phyloP scores from a whole-genome alignment of 2,888 invertebrate species.

The Rhorus exstirpatorius region DNA sequence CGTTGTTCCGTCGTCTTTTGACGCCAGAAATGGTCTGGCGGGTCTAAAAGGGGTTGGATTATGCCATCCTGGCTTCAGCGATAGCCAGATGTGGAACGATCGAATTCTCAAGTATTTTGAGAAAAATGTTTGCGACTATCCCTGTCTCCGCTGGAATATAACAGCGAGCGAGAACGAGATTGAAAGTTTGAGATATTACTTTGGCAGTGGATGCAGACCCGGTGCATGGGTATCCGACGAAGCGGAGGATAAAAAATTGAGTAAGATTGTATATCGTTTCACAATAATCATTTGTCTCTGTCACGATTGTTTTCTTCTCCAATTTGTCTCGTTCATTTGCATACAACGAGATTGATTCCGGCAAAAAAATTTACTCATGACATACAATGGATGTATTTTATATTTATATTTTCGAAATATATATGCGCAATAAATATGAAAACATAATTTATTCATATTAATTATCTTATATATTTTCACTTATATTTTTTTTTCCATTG shows the following conservation, averaged over 20 bases:
- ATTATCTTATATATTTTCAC: no score
- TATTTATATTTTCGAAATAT: no score
- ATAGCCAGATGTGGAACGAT: constrained; percentile 88
- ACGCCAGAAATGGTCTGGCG: constrained; percentile 81
- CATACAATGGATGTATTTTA: no score
- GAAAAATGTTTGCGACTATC: constrained; percentile 84
- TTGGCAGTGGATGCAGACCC: constrained; percentile 91
- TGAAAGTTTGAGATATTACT: constrained; percentile 88
- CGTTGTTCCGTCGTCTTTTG: constrained; percentile 87
- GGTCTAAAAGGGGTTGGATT: constrained; percentile 87
- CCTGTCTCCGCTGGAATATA: constrained; percentile 82
- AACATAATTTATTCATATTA: no score
- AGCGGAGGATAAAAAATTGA: constrained; percentile 87
- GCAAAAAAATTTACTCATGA: no score
- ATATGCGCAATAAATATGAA: no score
- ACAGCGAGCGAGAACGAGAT: constrained; percentile 88
- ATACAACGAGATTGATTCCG: no score
- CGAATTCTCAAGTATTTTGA: constrained; percentile 89
- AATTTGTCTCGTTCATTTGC: no score
- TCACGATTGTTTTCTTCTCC: background rate
- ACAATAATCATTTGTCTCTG: background rate
- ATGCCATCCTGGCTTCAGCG: constrained; percentile 90
- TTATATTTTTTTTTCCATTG: no score
- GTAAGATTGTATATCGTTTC: constrained; percentile 86
- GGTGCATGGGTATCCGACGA: constrained; percentile 89